Evolutionary conservation across 2,888 invertebrate genomes (phyloP), one percentile per base, ranked within the genome.

Genomic region (Drosophila leonis): DNA sequence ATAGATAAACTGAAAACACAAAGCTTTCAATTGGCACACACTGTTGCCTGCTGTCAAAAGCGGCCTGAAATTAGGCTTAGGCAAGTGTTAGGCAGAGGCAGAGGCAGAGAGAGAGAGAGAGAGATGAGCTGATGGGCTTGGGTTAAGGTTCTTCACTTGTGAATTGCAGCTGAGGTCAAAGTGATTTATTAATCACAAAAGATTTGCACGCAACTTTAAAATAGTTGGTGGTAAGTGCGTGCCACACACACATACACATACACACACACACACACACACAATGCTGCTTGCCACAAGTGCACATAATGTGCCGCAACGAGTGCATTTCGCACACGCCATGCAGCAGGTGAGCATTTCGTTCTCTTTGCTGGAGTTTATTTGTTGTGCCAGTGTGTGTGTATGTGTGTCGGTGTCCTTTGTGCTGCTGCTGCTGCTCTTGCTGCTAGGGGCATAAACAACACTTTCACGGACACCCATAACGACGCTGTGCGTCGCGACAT

Each of bases 401-500:
- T 20, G 37, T 54, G 57, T 55, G 33, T 49, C n/a, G 37, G 42
- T 65, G 60, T 60, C 67, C 66, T 62, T 72, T 72, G 72, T 62
- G 7, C 37, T 37, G 9, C 20, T 51, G 8, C 9, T 12, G 56
- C 75, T 65, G 60, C 68, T 62, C 44, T 8, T 27, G 15, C 46
- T 46, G 46, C 46, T 46, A 6, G 63, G 48, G 73, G 31, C 65
- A 83, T 83, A 85, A 85, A 83, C 78, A 83, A 83, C 68, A 78
- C 76, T 85, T 83, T 83, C 80, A 77, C 79, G 77, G 79, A 74
- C 75, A 78, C 59, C 65, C 75, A 52, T 74, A 77, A 77, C 51
- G 78, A 63, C 71, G 79, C 66, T 75, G 63, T 61, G 77, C 79
- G 77, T 78, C 79, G 79, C 79, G 77, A 78, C 87, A 79, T 86